Conservation (phyloP, 30 jellyfish, hydroid and myxozoan genomes). For the Sanderia malayensis region DNA sequence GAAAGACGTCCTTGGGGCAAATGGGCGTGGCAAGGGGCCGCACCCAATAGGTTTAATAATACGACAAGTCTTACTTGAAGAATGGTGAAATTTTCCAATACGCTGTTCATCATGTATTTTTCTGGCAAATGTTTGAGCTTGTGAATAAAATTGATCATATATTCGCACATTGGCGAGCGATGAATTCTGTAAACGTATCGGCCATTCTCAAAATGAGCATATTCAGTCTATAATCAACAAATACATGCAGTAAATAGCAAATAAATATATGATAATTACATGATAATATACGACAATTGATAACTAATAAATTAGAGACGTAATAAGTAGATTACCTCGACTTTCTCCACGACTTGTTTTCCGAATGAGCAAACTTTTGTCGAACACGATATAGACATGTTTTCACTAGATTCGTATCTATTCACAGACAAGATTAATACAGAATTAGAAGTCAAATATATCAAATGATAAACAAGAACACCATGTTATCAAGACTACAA, state of each 20-base stretch:
- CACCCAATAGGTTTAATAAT: too few species aligned
- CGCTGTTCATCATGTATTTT: slow-evolving; percentile 96
- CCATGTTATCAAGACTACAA: too few species aligned
- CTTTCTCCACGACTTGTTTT: slow-evolving; percentile 94
- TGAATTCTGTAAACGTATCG: slow-evolving; percentile 85
- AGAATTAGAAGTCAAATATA: too few species aligned
- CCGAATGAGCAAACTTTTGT: slow-evolving; percentile 96
- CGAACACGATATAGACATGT: slow-evolving; percentile 89
- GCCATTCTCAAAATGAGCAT: slow-evolving; percentile 85
- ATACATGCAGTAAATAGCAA: too few species aligned
- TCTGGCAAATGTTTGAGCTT: slow-evolving; percentile 89
- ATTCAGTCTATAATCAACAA: slow-evolving; percentile 52
- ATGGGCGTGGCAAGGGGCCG: too few species aligned
- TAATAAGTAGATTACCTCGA: slow-evolving; percentile 59
- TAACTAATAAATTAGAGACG: too few species aligned
- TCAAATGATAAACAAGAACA: too few species aligned
- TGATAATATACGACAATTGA: too few species aligned
- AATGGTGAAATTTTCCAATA: slow-evolving; percentile 85
- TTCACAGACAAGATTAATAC: too few species aligned
- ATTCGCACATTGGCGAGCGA: slow-evolving; percentile 98
- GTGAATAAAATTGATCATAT: slow-evolving; percentile 89
- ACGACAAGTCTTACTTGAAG: slow-evolving; percentile 69
- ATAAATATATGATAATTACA: too few species aligned
- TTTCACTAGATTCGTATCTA: slow-evolving; percentile 87
- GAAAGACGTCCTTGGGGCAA: too few species aligned